phyloP scores from a whole-genome alignment of 2,888 invertebrate genomes.

The Hypena proboscidalis region DNA sequence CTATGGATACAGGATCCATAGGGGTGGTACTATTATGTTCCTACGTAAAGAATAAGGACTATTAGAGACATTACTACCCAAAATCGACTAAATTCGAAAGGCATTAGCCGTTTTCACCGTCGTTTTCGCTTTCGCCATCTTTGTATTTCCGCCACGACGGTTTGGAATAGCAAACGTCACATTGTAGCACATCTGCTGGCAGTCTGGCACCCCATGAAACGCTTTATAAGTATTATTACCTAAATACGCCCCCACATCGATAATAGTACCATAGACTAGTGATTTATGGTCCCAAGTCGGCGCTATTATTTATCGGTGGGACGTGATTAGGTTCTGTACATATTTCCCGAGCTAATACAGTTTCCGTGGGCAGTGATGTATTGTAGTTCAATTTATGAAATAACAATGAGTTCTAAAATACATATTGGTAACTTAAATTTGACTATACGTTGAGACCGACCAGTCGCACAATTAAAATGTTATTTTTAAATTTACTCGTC shows the following conservation, averaged over 20 bases:
- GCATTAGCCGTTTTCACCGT: neutral
- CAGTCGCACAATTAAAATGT: too few relatives aligned
- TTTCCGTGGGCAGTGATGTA: constrained; percentile 21
- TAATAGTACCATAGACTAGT: constrained; percentile 31
- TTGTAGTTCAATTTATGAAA: neutral
- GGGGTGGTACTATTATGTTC: too few relatives aligned
- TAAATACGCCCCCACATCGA: constrained; percentile 40
- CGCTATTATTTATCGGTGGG: constrained; percentile 41
- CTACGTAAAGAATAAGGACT: too few relatives aligned
- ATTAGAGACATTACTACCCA: too few relatives aligned
- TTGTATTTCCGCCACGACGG: neutral
- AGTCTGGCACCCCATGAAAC: constrained; percentile 36
- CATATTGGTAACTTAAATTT: too few relatives aligned
- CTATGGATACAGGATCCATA: neutral
- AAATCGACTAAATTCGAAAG: neutral
- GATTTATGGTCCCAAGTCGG: constrained; percentile 48
- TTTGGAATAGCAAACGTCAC: neutral
- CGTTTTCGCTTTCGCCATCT: neutral
- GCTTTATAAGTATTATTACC: constrained; percentile 40
- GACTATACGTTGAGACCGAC: too few relatives aligned
- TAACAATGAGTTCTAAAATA: too few relatives aligned
- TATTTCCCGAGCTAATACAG: constrained; percentile 2
- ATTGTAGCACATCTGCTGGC: neutral
- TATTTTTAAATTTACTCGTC: too few relatives aligned
- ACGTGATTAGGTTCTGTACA: constrained; percentile 38